Evolutionary conservation across 2,113 vertebrate species (phyloP), one percentile per base, ranked within the genome.

Genomic region (Ovibos moschatus): DNA sequence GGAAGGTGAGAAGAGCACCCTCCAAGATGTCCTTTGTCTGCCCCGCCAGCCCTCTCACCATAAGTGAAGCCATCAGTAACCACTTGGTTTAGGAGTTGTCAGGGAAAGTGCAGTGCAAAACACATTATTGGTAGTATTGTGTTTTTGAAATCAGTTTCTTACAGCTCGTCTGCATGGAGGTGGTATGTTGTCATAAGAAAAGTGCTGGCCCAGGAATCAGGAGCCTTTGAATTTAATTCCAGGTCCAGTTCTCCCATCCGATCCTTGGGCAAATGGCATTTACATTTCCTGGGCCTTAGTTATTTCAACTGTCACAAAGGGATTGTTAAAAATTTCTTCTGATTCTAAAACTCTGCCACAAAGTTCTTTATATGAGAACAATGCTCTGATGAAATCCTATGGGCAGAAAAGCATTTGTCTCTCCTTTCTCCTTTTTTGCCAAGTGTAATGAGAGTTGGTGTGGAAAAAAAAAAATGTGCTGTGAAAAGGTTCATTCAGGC

Each of bases 401-500:
- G 87, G 97, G 97, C 98, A 86, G 78, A 95, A 97, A 95, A 92
- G 55, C 51, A 89, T 94, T 43, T 89, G 45, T 90, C 74, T 97
- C 96, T 87, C 92, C 60, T 67, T 87, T 95, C 47, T 74, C 67
- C 94, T 19, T 97, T 21, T 97, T 96, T 98, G 87, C 94, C 97
- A 97, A 94, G 1, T 1, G 33, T 96, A 97, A 98, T 96, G 94
- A 94, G 98, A 96, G 86, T 98, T 92, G 91, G 28, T 92, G 83
- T 93, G 53, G 97, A 97, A 98, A 97, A 98, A 97, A 97, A 97
- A 97, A 97, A 98, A 89, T 89, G 92, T 98, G 89, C 97, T 98
- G 94, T 99, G 96, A 98, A 99, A 99, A 98, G 95, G 91, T 99
- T 99, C 98, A 98, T 98, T 99, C 98, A 99, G 97, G 96, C 98